Evolutionary conservation across 1,140 invertebrate species (phyloP).

Genomic region (Cryptotermes secundus): DNA sequence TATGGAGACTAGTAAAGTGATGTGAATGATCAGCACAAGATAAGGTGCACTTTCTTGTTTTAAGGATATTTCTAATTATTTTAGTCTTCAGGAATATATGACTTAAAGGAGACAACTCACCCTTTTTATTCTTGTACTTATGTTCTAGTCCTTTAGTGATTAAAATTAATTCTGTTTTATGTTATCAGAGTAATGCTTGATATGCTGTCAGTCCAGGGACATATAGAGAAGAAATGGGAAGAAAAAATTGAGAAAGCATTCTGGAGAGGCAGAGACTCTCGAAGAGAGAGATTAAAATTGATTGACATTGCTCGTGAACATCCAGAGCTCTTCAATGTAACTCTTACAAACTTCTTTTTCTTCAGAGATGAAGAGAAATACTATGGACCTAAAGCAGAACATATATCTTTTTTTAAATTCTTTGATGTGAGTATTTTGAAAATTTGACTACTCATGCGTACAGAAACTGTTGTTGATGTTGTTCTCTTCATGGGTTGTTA

Average conservation of each 20-base stretch:
- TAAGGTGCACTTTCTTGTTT: too few relatives aligned
- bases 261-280: conserved; percentile 90
- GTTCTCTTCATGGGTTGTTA: too few relatives aligned
- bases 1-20: too few relatives aligned
- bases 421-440: conserved; percentile 78
- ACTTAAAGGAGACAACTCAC: too few relatives aligned
- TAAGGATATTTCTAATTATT: too few relatives aligned
- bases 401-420: conserved; percentile 92
- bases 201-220: conserved; percentile 86
- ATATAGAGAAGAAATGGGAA: conserved; percentile 69
- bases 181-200: conserved; percentile 78
- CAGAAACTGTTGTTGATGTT: too few relatives aligned
- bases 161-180: conserved; percentile 33
- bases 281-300: conserved; percentile 77
- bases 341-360: conserved; percentile 96
- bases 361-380: conserved; percentile 80
- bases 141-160: too few relatives aligned
- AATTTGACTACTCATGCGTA: background rate
- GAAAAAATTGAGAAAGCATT: conserved; percentile 76
- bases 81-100: too few relatives aligned
- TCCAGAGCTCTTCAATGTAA: conserved; percentile 85
- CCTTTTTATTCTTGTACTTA: too few relatives aligned
- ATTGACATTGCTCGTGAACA: conserved; percentile 75
- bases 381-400: conserved; percentile 81
- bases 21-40: too few relatives aligned